Evolutionary conservation across 2,113 vertebrate species (phyloP), one percentile per base, ranked within the genome.

Genomic region (Mobula hypostoma): DNA sequence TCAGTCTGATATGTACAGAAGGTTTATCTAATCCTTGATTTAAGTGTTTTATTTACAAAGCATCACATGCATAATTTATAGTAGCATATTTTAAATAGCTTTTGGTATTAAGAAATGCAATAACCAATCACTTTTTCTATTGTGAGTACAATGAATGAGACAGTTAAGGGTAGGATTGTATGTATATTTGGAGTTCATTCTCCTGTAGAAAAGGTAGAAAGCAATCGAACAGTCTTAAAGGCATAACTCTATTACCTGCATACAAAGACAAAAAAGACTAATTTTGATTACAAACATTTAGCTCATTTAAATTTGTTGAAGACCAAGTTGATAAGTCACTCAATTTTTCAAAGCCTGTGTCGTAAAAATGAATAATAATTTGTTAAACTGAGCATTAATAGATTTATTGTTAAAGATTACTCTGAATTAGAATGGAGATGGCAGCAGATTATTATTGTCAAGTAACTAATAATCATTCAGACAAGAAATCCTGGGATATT

Each of bases 1-100:
- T 24, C 11, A 74, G 70, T 8, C 36, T 72, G 36, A 74, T 93
- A 27, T 56, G 61, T 14, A 56, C 36, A 93, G 70, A 40, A 17
- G 70, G 74, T 48, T 93, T 27, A 9, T 93, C 70, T 56, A 40
- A 74, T 74, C 68, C 36, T 93, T 74, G 11, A 74, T 48, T 32
- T 29, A 56, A 74, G 9, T 93, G 68, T 93, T 56, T 93, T 93
- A 93, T 56, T 56, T 72, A 76, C 68, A 76, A 93, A 74, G 91
- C 70, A 76, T 29, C 40, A 74, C 72, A 70, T 70, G 72, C 72
- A 76, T 76, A 74, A 93, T 72, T 56, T 93, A 72, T 48, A 56
- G n/a, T 72, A 29, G 24, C 48, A 7, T 40, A 56, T 93, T 74
- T 5, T 56, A 56, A 56, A 36, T 48, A 76, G 36, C 24, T 93